Base-by-base conservation (phyloP, 2,888 invertebrate species). In the Cosmopolites sordidus region DNA sequence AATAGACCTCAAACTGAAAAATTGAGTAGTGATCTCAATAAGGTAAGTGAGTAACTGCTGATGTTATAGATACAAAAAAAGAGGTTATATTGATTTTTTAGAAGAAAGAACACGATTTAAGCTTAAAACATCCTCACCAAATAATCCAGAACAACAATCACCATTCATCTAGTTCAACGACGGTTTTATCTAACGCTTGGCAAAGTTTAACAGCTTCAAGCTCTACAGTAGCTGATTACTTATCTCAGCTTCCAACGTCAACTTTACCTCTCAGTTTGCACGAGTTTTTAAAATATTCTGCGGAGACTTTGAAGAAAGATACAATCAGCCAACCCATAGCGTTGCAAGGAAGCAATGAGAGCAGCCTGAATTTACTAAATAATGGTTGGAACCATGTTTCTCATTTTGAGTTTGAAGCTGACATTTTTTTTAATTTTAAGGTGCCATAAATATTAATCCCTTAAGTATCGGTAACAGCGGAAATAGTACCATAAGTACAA, bases 221-320 rank as follows among this genome's bases (percentile, higher is more conserved):
- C 48, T 86, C 88, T 0, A 87, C 89, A 0, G 90, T 91, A 6
- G 90, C 89, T 8, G 90, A 91, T 74, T 91, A 91, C 72, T 78
- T 91, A 54, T 89, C 89, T 6, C 88, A 90, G 56, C 74, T 90
- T 59, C 85, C 86, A 42, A 83, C 86, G 46, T 83, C 83, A 38
- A 84, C 84, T 16, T 70, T 86, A 61, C 90, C 90, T 0, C 73
- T 91, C 49, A 89, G 89, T 17, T 75, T 91, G 46, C 91, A 91
- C 69, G 90, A 91, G 70, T 85, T 91, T 62, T 78, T 91, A 30
- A 90, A 89, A 72, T 90, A 90, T 73, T 89, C 89, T 1, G 84
- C 85, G 0, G 84, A 85, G 66, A 86, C 82, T 55, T 83, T 83
- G 56, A 89, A 89, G 69, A 85, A 89, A 60, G 89, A 89, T 63